These are phyloP conservation scores for Rhopalosiphum nymphaeae DNA, from an alignment of 2,888 invertebrate species.

Conservation along the genomic window DNA sequence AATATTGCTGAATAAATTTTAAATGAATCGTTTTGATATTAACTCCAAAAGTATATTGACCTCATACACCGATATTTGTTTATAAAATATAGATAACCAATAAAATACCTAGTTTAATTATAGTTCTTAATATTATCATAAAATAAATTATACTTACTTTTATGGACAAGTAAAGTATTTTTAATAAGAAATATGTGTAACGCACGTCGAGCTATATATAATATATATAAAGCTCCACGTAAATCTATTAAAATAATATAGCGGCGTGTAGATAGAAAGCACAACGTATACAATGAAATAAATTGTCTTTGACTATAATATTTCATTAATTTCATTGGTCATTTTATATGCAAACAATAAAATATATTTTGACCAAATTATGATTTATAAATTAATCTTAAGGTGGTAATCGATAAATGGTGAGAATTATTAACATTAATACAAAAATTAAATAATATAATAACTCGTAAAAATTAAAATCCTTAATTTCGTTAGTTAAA, in stretches of 20 bases:
- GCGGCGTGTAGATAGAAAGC: background rate
- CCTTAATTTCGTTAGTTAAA: background rate
- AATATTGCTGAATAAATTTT: background rate
- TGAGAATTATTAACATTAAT: background rate
- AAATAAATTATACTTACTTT: background rate
- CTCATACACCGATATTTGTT: background rate
- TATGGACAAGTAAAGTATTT: background rate
- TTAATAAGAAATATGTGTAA: background rate
- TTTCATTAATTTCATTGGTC: background rate
- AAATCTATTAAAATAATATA: background rate
- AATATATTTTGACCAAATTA: background rate
- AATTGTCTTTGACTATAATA: background rate
- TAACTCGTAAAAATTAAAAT: background rate
- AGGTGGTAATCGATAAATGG: background rate
- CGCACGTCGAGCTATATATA: background rate
- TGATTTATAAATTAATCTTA: background rate
- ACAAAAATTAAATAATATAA: background rate
- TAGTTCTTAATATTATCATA: background rate
- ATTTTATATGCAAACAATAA: background rate
- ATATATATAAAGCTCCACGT: background rate
- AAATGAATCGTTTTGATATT: background rate
- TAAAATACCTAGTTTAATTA: background rate
- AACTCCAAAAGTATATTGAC: background rate
- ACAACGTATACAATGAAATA: background rate
- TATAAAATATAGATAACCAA: background rate